phyloP scores from a whole-genome alignment of 1,140 invertebrate species.

The Papilio machaon region DNA sequence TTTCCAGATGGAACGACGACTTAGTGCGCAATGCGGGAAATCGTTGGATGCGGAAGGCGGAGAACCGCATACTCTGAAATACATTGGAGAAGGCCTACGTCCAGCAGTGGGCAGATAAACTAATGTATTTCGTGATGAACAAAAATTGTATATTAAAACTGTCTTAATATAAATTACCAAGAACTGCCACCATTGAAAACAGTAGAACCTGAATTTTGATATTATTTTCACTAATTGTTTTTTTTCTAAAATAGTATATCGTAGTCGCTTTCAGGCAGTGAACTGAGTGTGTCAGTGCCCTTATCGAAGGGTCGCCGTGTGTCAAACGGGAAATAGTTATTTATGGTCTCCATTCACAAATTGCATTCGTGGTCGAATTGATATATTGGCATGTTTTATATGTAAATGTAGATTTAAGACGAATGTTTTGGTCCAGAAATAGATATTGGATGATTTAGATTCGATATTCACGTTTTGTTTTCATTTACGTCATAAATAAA shows the following conservation, averaged over 20 bases:
- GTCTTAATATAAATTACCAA: too few relatives aligned
- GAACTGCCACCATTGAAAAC: too few relatives aligned
- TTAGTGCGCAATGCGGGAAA: too few relatives aligned
- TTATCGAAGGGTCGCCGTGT: constrained; percentile 70
- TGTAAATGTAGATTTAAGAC: constrained; percentile 77
- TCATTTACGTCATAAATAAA: constrained; percentile 1
- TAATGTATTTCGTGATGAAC: too few relatives aligned
- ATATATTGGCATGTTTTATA: constrained; percentile 81
- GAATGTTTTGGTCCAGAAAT: constrained; percentile 73
- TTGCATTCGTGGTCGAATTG: constrained; percentile 81
- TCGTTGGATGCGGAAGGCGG: too few relatives aligned
- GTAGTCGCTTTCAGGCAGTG: background rate
- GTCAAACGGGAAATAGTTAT: constrained; percentile 81
- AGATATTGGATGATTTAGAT: constrained; percentile 73
- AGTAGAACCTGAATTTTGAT: too few relatives aligned
- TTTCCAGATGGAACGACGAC: too few relatives aligned
- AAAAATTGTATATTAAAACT: too few relatives aligned
- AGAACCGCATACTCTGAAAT: too few relatives aligned
- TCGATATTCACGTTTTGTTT: constrained; percentile 37
- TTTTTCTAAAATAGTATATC: background rate
- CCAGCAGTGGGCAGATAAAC: too few relatives aligned
- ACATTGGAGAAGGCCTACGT: too few relatives aligned
- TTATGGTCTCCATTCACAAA: constrained; percentile 80
- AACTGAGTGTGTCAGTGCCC: constrained; percentile 19
- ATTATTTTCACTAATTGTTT: background rate